Percentiles rank a stretch among this genome's conserved stretches.
phyloP scores from a whole-genome alignment of 2,113 vertebrate genomes.

The Pseudopipra pipra region DNA sequence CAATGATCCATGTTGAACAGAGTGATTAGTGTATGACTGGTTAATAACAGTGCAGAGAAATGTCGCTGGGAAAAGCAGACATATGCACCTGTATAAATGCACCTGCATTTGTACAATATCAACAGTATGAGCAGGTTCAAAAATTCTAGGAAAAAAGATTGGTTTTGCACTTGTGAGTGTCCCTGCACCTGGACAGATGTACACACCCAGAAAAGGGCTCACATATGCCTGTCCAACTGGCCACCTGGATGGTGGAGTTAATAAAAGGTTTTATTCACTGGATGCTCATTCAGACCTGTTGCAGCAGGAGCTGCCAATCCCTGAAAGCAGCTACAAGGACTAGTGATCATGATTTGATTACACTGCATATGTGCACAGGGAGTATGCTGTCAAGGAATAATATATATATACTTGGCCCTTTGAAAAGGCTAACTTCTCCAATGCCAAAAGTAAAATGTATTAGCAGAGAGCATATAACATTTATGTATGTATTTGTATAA shows the following conservation, averaged over 20 bases:
- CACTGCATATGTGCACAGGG: background rate
- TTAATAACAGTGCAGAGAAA: conserved; percentile 36
- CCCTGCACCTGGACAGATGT: background rate
- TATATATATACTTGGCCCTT: background rate
- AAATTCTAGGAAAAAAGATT: background rate
- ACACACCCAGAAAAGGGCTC: background rate
- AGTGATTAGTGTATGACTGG: conserved; percentile 43
- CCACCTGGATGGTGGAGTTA: background rate
- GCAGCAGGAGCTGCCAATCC: background rate
- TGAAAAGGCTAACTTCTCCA: background rate
- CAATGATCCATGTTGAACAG: conserved; percentile 39
- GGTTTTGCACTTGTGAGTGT: background rate
- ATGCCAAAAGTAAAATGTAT: background rate
- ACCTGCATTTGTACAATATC: background rate
- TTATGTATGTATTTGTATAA: background rate
- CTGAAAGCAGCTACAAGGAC: background rate
- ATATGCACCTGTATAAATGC: background rate
- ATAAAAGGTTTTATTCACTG: background rate
- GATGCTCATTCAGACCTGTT: background rate
- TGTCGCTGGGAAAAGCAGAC: background rate
- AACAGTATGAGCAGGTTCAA: background rate
- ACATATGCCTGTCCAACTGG: background rate
- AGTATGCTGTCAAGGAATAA: background rate
- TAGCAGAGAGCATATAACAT: background rate
- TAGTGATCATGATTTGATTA: background rate